Conservation (phyloP, 1,140 invertebrate species). For the Drosophila bocki region DNA sequence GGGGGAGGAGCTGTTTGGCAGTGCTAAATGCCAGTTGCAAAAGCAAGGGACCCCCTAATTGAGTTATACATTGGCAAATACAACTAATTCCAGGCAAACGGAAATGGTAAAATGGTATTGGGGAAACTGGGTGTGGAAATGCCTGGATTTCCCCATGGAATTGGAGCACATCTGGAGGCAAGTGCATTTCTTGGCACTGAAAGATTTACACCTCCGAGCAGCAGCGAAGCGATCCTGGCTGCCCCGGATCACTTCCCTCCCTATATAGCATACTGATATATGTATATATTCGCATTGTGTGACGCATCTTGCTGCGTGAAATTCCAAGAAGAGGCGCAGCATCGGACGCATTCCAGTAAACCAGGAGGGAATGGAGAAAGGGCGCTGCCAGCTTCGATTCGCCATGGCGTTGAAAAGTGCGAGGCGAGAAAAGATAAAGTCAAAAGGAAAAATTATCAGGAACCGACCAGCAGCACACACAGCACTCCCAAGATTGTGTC, state of each 20-base stretch:
- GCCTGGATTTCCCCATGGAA: slow-evolving; percentile 22
- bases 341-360: slow-evolving; percentile 55
- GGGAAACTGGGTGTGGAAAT: slow-evolving; percentile 29
- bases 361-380: slow-evolving; percentile 1
- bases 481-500: slow-evolving; percentile 48
- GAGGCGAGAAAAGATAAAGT: slow-evolving; percentile 39
- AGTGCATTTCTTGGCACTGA: slow-evolving; percentile 43
- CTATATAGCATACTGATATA: neutral
- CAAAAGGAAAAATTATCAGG: slow-evolving; percentile 37
- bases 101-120: slow-evolving; percentile 42
- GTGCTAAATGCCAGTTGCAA: slow-evolving; percentile 23
- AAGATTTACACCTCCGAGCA: slow-evolving; percentile 65
- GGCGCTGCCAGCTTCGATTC: slow-evolving; percentile 28
- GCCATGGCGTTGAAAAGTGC: slow-evolving; percentile 55
- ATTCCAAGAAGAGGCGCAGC: slow-evolving; percentile 78
- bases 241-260: slow-evolving; percentile 4
- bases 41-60: slow-evolving; percentile 44
- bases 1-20: neutral
- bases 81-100: slow-evolving; percentile 44
- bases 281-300: slow-evolving; percentile 29
- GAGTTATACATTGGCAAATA: slow-evolving; percentile 49
- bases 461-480: slow-evolving; percentile 29
- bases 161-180: slow-evolving; percentile 63
- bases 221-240: slow-evolving; percentile 9
- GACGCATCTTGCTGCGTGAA: slow-evolving; percentile 65